Conservation (phyloP, 2,888 invertebrate species). For the Myopa testacea region DNA sequence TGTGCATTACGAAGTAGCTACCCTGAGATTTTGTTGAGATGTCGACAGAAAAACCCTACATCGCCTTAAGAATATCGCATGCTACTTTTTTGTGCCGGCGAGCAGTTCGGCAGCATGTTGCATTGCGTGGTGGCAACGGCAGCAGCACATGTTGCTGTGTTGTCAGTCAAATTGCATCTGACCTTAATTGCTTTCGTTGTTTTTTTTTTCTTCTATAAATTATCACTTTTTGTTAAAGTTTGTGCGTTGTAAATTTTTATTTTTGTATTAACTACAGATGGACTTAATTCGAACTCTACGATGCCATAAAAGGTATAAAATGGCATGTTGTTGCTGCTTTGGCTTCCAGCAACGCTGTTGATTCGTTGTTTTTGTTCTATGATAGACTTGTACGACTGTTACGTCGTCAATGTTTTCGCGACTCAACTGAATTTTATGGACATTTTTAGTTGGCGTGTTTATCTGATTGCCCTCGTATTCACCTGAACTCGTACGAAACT, state of each 20-base stretch:
- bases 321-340: constrained; percentile 13
- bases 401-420: not conserved
- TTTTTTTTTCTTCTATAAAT: not conserved
- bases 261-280: not conserved
- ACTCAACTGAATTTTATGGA: too few relatives aligned
- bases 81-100: too few relatives aligned
- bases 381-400: not conserved
- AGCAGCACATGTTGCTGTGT: not conserved
- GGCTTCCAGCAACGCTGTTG: not conserved
- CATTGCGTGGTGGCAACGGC: too few relatives aligned
- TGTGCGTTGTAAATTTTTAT: not conserved
- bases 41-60: too few relatives aligned
- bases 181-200: not conserved
- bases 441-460: too few relatives aligned
- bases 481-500: too few relatives aligned
- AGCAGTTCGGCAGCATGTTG: too few relatives aligned
- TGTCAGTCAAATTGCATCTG: not conserved
- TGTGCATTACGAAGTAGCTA: too few relatives aligned
- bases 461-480: too few relatives aligned
- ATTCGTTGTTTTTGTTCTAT: not conserved
- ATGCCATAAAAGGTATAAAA: constrained; percentile 11
- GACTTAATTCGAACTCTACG: not conserved
- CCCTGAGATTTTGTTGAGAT: too few relatives aligned
- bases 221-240: not conserved
- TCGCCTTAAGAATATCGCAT: too few relatives aligned